These are phyloP conservation scores for Steatornis caripensis DNA, from an alignment of 2,113 vertebrate species.

Conservation along the genomic window DNA sequence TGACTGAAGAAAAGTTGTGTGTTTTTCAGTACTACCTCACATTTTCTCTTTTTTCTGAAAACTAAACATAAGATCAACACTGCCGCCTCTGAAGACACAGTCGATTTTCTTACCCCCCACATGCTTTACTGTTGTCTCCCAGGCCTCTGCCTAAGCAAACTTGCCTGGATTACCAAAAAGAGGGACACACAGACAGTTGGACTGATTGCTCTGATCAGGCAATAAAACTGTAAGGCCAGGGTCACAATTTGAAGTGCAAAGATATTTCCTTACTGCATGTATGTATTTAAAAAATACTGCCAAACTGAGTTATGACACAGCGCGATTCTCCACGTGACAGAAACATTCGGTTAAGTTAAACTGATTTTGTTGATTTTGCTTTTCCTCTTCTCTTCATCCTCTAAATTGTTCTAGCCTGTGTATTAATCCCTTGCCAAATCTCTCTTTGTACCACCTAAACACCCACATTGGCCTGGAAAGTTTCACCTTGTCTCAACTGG, in stretches of 20 bases:
- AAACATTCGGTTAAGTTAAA: neutral
- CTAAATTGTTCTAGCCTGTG: neutral
- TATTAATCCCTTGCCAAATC: neutral
- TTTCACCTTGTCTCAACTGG: neutral
- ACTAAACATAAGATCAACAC: slow-evolving; percentile 16
- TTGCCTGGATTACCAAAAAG: neutral
- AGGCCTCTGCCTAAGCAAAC: neutral
- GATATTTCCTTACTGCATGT: neutral
- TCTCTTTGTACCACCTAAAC: neutral
- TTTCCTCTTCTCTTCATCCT: neutral
- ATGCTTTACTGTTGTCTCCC: neutral
- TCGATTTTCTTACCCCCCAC: neutral
- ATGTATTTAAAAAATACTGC: neutral
- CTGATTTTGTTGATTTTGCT: neutral
- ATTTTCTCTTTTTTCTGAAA: neutral
- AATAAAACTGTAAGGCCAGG: neutral
- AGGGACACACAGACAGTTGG: neutral
- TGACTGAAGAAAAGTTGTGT: neutral
- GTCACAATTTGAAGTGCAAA: neutral
- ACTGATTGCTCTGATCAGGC: neutral
- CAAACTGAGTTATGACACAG: neutral
- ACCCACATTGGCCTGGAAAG: neutral
- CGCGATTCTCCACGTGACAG: accelerated
- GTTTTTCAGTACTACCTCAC: neutral
- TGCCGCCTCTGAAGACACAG: neutral